These are phyloP conservation scores for Hycleus phaleratus DNA, from an alignment of 1,140 invertebrate genomes.

Conservation along the genomic window DNA sequence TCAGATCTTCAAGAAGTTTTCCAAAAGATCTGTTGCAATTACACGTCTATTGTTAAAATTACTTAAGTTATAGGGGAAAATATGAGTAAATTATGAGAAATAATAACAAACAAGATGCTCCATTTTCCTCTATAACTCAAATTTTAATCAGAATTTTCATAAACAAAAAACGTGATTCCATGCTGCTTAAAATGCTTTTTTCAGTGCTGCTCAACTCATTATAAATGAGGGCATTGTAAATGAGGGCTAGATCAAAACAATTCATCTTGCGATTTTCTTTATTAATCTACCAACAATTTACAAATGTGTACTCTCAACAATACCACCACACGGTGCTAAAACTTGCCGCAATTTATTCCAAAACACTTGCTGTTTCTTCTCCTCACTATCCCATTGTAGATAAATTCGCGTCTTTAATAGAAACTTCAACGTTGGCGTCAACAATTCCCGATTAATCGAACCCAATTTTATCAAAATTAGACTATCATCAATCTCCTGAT, in stretches of 20 bases:
- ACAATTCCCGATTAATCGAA: constrained; percentile 44
- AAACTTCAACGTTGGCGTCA: constrained; percentile 50
- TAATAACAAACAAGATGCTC: too few relatives aligned
- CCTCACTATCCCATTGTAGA: constrained; percentile 46
- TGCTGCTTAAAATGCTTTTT: too few relatives aligned
- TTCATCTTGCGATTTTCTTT: background rate
- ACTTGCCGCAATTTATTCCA: constrained; percentile 43
- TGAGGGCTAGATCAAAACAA: background rate
- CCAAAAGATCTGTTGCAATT: too few relatives aligned
- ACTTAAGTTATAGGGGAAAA: too few relatives aligned
- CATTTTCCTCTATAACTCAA: too few relatives aligned
- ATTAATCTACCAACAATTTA: constrained; percentile 1
- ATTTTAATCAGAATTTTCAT: too few relatives aligned
- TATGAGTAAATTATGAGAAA: too few relatives aligned
- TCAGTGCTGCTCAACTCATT: too few relatives aligned
- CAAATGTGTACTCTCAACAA: constrained; percentile 20
- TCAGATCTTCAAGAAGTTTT: too few relatives aligned
- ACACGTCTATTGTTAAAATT: too few relatives aligned
- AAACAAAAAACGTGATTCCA: too few relatives aligned
- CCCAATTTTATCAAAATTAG: constrained; percentile 53
- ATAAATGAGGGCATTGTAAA: background rate
- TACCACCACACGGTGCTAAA: constrained; percentile 19
- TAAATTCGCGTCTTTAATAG: constrained; percentile 56
- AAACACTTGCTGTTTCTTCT: constrained; percentile 44
- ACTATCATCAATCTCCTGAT: constrained; percentile 42